Evolutionary conservation across 2,797 vertebrate species (phyloP).

Genomic region (Acrocephalus scirpaceus): DNA sequence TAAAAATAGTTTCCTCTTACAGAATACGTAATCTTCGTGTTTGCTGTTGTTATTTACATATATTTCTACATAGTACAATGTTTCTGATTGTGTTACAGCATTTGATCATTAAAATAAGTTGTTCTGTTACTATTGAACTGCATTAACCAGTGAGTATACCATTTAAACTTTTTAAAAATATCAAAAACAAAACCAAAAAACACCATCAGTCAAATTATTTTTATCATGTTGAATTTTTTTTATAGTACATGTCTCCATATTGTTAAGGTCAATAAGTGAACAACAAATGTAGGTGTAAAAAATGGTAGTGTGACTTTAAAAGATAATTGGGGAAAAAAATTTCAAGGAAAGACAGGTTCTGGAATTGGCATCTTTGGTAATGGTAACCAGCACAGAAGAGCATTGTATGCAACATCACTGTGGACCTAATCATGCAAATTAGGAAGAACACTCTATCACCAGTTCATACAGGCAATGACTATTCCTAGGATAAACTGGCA

Average conservation of each 20-base stretch:
- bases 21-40: not conserved
- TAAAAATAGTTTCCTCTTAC: not conserved
- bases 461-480: not conserved
- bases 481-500: not conserved
- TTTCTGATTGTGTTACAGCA: not conserved
- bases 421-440: not conserved
- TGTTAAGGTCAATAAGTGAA: not conserved
- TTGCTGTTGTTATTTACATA: not conserved
- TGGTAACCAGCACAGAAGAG: not conserved
- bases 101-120: constrained; percentile 16
- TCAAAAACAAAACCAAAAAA: not conserved
- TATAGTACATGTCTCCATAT: not conserved
- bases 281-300: not conserved
- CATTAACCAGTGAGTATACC: not conserved
- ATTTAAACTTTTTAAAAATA: not conserved
- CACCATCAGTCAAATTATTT: not conserved
- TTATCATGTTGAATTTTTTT: not conserved
- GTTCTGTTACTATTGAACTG: not conserved
- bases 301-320: not conserved
- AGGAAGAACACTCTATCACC: not conserved
- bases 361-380: not conserved
- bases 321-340: not conserved
- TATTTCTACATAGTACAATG: not conserved
- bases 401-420: not conserved
- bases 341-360: not conserved